Conservation (phyloP, 2,113 vertebrate genomes). For the Gopherus flavomarginatus region DNA sequence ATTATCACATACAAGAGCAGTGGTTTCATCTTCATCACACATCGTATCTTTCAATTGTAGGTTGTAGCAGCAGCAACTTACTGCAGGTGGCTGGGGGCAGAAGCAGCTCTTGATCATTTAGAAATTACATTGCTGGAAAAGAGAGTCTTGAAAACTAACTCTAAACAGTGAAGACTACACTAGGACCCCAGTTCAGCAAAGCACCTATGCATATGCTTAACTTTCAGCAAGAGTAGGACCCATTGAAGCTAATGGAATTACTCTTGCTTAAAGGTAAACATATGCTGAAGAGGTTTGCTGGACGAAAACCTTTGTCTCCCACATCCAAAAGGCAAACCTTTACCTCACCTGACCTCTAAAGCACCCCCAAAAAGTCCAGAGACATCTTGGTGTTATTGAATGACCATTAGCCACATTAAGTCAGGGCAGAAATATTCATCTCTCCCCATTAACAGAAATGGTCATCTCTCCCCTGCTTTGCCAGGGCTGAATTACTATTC, state of each 20-base stretch:
- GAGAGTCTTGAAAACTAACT: background rate
- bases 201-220: background rate
- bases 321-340: background rate
- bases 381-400: background rate
- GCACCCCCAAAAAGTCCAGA: background rate
- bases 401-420: background rate
- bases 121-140: background rate
- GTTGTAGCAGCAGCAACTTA: slow-evolving; percentile 2
- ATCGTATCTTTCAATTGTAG: slow-evolving; percentile 57
- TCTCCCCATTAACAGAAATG: background rate
- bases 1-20: slow-evolving; percentile 90
- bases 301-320: background rate
- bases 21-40: slow-evolving; percentile 90
- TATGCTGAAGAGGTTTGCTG: background rate
- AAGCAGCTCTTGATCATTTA: background rate
- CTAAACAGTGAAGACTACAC: background rate
- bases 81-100: background rate
- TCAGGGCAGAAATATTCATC: background rate
- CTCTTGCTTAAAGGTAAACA: background rate
- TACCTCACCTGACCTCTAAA: background rate
- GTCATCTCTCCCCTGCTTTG: background rate
- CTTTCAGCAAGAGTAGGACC: background rate
- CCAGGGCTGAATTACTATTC: background rate
- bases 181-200: background rate
- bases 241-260: background rate